Base-by-base conservation (phyloP, 2,888 invertebrate species). In the Xylocampa areola region DNA sequence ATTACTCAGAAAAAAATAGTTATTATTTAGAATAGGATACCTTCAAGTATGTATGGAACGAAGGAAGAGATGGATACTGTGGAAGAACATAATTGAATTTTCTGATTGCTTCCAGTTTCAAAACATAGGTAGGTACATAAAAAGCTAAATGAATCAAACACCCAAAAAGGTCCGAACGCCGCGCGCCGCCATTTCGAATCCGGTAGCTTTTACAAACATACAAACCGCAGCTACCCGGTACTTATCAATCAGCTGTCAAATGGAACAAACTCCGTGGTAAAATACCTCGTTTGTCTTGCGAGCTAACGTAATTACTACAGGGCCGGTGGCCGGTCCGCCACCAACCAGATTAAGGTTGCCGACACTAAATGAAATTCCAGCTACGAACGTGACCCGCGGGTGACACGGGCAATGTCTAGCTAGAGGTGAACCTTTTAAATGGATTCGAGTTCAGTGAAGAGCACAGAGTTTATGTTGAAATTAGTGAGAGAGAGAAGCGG, bases 341-440 rank as follows among this genome's bases (percentile, higher is more conserved):
- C 64, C 66, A 72, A 71, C 72, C 74, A 77, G 75, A 79, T 83
- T 81, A 76, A 74, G 76, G 80, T 77, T 71, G 33, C 68, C 69
- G 72, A 75, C 76, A 74, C 75, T 75, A 80, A 86, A 86, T 86
- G 78, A 84, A 85, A 85, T 86, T 86, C 84, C 79, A 66, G 55
- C 45, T 61, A 43, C 47, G 45, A 69, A 58, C 69, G 64, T 68
- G 69, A 63, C 75, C 65, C 68, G 58, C 57, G 58, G 65, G 53
- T 68, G 68, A 66, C 70, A 66, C 54, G 67, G 52, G 45, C 62
- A 41, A 39, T 27, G 49, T 27, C 70, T 53, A 27, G 2, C 27
- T 55, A 35, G 11, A 25, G 17, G n/a, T 5, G 25, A 39, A 55
- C 29, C 48, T 55, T 50, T 47, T 32, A 41, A 50, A 68, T 63